phyloP scores from a whole-genome alignment of 2,797 vertebrate species.

The Babyrousa celebensis region DNA sequence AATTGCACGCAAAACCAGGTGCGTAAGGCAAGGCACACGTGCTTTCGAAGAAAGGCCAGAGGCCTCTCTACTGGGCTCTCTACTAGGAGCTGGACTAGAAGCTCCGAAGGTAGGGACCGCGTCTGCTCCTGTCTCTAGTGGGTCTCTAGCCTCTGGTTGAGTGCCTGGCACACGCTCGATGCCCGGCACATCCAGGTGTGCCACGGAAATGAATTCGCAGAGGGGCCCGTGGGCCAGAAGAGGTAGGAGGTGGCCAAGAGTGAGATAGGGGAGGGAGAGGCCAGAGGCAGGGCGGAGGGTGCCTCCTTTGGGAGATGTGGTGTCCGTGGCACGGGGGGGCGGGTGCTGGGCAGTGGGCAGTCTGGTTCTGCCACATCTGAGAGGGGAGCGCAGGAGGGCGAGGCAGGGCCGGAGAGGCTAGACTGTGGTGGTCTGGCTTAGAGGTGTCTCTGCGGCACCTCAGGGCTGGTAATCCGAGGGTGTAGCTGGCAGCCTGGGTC shows the following conservation, averaged over 20 bases:
- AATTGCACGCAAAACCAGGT: slow-evolving; percentile 16
- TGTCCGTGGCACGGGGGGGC: not conserved
- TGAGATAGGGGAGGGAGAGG: not conserved
- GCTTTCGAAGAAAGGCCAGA: slow-evolving; percentile 2
- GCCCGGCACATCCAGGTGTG: too few species aligned
- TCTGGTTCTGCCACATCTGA: not conserved
- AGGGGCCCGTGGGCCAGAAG: not conserved
- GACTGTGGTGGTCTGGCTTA: not conserved
- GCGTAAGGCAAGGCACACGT: not conserved
- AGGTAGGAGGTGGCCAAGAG: not conserved
- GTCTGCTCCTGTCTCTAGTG: not conserved
- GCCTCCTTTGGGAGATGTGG: not conserved
- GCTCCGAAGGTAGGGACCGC: not conserved
- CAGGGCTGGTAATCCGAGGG: not conserved
- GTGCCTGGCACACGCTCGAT: not conserved
- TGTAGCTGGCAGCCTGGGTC: not conserved
- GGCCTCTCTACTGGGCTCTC: not conserved
- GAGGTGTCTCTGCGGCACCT: not conserved
- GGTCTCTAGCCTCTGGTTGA: not conserved
- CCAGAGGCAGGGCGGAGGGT: not conserved
- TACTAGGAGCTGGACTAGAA: not conserved
- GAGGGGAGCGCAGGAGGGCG: not conserved
- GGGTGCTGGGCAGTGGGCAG: not conserved
- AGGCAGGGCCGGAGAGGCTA: not conserved
- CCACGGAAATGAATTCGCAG: not conserved